Evolutionary conservation across 2,113 vertebrate genomes (phyloP).

Genomic region (Colius striatus): DNA sequence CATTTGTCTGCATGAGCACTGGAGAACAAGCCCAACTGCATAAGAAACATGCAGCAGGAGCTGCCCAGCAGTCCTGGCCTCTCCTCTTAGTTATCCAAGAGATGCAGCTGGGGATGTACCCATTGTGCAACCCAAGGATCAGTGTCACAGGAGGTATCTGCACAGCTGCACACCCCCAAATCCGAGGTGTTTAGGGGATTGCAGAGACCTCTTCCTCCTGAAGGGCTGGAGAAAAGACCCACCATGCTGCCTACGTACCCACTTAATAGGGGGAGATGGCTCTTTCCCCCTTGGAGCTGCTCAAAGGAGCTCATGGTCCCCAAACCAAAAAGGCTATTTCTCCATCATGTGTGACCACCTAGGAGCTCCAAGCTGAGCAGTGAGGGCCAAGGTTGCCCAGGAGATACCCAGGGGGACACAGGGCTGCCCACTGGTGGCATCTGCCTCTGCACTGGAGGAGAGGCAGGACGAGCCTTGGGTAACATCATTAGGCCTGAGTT

Average conservation of each 20-base stretch:
- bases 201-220: rapidly evolving
- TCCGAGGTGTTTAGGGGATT: background rate
- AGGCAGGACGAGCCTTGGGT: background rate
- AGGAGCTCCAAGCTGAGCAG: background rate
- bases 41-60: background rate
- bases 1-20: background rate
- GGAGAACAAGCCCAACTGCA: background rate
- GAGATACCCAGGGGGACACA: background rate
- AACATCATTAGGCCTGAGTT: background rate
- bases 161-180: background rate
- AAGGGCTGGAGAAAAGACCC: background rate
- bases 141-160: background rate
- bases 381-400: background rate
- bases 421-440: background rate
- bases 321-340: background rate
- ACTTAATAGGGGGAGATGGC: rapidly evolving
- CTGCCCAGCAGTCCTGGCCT: background rate
- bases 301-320: background rate
- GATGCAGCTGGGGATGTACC: rapidly evolving
- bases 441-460: rapidly evolving
- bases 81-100: rapidly evolving
- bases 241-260: rapidly evolving
- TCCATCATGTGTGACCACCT: rapidly evolving
- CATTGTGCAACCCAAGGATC: background rate
- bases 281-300: background rate